Conservation (phyloP, 2,113 vertebrate genomes). For the Mandrillus leucophaeus region DNA sequence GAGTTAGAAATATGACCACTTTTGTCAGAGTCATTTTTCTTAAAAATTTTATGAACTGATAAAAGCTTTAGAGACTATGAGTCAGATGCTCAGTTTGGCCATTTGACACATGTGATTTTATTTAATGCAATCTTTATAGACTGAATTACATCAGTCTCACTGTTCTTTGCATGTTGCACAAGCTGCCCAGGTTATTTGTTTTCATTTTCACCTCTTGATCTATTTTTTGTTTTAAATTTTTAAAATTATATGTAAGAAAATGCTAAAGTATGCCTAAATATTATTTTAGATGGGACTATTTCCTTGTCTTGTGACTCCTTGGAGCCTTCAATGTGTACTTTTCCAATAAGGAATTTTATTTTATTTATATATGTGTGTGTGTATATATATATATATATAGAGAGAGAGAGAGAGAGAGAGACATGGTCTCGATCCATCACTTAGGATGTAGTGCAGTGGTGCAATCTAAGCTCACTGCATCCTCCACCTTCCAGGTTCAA, state of each 20-base stretch:
- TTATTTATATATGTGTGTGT: too few relatives aligned
- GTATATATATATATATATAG: too few relatives aligned
- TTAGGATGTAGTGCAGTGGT: too few relatives aligned
- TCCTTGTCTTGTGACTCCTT: not conserved
- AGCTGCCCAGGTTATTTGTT: not conserved
- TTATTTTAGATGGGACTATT: not conserved
- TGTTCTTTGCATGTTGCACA: not conserved
- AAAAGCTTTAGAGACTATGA: not conserved
- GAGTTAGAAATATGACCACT: not conserved
- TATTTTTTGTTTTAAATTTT: not conserved
- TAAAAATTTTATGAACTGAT: not conserved
- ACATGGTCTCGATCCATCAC: too few relatives aligned
- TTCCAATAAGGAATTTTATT: not conserved
- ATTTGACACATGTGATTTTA: not conserved
- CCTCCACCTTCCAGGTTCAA: too few relatives aligned
- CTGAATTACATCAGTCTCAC: not conserved
- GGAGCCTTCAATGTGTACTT: not conserved
- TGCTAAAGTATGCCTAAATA: not conserved
- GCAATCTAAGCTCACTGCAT: too few relatives aligned
- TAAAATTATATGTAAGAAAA: not conserved
- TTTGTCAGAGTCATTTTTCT: constrained; percentile 1
- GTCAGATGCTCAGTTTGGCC: not conserved
- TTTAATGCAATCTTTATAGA: not conserved
- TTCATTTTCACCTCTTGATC: not conserved
- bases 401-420: too few relatives aligned